These are phyloP conservation scores for Penaeus japonicus DNA, from an alignment of 1,140 invertebrate species.

Conservation along the genomic window DNA sequence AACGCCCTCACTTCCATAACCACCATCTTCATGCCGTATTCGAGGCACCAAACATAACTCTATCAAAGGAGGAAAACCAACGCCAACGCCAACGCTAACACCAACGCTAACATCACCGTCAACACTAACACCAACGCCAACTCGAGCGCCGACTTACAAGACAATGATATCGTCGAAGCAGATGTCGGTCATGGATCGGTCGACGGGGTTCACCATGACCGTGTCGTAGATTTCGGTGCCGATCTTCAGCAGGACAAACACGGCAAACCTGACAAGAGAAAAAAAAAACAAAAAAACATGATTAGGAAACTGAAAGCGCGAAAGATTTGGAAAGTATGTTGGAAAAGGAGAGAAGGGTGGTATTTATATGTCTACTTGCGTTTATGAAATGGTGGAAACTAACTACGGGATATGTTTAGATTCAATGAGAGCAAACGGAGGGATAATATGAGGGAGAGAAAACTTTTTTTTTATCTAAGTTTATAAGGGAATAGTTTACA, in stretches of 20 bases:
- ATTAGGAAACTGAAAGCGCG: neutral
- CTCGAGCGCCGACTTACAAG: slow-evolving; percentile 70
- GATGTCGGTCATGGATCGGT: slow-evolving; percentile 76
- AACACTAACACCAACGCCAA: slow-evolving; percentile 7
- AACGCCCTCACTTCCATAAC: no score
- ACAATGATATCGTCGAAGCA: slow-evolving; percentile 75
- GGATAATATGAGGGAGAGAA: no score
- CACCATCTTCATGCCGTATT: no score
- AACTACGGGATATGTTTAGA: no score
- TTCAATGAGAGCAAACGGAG: no score
- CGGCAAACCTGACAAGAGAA: slow-evolving; percentile 69
- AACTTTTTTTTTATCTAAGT: no score
- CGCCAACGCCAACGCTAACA: neutral
- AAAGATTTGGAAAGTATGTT: neutral
- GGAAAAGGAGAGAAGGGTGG: neutral
- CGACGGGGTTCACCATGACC: slow-evolving; percentile 73
- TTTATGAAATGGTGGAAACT: neutral
- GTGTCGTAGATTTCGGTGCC: slow-evolving; percentile 78
- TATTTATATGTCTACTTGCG: no score
- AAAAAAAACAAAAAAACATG: no score
- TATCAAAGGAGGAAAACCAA: no score
- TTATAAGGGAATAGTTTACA: no score
- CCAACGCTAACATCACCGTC: neutral
- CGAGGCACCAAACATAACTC: no score
- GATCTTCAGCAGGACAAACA: slow-evolving; percentile 75